A percentile compares a stretch with the other conserved stretches of the same genome.
Evolutionary conservation across 2,888 invertebrate genomes (phyloP).

Genomic region (Euplexia lucipara): DNA sequence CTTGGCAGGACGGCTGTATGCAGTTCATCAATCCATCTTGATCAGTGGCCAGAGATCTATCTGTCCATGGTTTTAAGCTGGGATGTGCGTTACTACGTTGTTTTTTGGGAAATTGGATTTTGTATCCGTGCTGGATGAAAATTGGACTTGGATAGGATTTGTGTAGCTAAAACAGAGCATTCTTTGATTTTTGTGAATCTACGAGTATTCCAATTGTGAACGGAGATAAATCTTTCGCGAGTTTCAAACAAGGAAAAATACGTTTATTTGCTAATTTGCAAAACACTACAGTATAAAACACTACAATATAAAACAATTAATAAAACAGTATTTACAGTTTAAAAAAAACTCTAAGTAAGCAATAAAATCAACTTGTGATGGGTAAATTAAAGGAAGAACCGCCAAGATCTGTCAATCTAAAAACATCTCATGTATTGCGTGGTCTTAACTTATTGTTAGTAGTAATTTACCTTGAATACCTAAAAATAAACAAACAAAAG

Average conservation of each 20-base stretch:
- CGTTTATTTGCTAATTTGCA: not conserved
- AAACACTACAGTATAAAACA: not conserved
- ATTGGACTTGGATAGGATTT: conserved; percentile 17
- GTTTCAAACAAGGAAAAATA: not conserved
- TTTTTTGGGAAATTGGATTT: conserved; percentile 31
- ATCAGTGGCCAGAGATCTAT: conserved; percentile 29
- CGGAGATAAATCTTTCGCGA: not conserved
- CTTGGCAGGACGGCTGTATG: conserved; percentile 34
- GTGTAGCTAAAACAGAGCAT: conserved; percentile 1
- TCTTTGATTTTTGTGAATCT: not conserved
- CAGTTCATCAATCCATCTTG: conserved; percentile 48
- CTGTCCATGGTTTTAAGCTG: conserved; percentile 16
- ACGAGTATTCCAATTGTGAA: not conserved
- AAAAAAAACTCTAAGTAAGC: conserved; percentile 4
- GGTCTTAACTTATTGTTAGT: too few species aligned
- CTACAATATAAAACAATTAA: not conserved
- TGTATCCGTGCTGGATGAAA: conserved; percentile 19
- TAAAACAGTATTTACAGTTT: not conserved
- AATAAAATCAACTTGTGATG: conserved; percentile 34
- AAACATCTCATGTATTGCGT: too few species aligned
- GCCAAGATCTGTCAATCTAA: too few species aligned
- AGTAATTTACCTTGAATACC: too few species aligned
- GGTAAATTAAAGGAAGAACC: conserved; percentile 33
- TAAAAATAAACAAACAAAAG: too few species aligned
- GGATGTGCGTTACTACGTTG: conserved; percentile 15